Percentiles rank a stretch among this genome's conserved stretches.
These are phyloP conservation scores for Clytia hemisphaerica DNA, from an alignment of 30 jellyfish, hydroid and myxozoan genomes.

Conservation along the genomic window DNA sequence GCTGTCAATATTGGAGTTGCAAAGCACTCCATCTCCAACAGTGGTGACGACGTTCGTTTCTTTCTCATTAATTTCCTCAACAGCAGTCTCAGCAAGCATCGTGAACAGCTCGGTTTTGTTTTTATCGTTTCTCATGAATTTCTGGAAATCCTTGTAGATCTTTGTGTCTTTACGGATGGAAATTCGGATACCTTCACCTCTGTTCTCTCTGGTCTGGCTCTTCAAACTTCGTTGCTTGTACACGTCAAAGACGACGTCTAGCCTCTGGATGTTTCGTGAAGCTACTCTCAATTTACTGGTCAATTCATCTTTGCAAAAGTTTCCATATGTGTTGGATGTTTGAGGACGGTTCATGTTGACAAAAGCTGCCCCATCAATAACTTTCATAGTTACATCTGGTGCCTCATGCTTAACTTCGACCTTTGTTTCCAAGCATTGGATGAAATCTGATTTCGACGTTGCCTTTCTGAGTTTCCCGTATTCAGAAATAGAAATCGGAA, in stretches of 20 bases:
- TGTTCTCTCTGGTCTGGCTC: conserved; percentile 5
- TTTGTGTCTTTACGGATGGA: conserved; percentile 14
- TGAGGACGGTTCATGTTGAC: conserved; percentile 22
- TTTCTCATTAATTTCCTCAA: no score
- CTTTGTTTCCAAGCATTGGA: conserved; percentile 5
- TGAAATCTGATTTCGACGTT: conserved; percentile 14
- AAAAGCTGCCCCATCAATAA: conserved; percentile 35
- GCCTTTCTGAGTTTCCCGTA: conserved; percentile 29
- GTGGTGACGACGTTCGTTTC: no score
- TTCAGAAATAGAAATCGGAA: no score
- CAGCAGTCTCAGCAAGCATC: conserved; percentile 30
- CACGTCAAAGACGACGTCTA: conserved; percentile 3
- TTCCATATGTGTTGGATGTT: conserved; percentile 23
- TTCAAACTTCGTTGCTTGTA: not conserved
- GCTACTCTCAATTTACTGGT: not conserved
- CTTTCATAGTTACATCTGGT: conserved; percentile 9
- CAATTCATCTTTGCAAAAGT: not conserved
- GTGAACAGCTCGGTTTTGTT: conserved; percentile 26
- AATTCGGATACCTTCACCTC: conserved; percentile 23
- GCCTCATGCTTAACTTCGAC: not conserved
- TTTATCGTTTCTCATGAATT: conserved; percentile 1
- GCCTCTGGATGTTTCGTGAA: not conserved
- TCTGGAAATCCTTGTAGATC: conserved; percentile 10
- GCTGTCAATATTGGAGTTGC: no score
- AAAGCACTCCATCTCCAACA: no score